Evolutionary conservation across 2,797 vertebrate genomes (phyloP), one percentile per base, ranked within the genome.

Genomic region (Lacerta bilineata): DNA sequence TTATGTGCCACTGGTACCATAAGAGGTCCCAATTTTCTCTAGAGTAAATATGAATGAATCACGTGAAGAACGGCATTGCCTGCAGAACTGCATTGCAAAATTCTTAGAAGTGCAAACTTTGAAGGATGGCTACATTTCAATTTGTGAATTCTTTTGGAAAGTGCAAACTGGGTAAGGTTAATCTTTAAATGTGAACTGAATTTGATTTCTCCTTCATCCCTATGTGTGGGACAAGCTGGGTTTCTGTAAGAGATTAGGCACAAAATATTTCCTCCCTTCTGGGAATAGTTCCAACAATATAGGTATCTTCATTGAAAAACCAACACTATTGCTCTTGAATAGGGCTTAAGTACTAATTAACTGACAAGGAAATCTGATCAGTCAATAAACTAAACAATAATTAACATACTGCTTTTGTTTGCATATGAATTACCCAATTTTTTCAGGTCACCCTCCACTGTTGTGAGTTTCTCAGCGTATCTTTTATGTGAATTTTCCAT

Each of bases 381-480:
- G 43, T 25, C 20, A 72, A 81, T 80, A 81, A 41, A 74, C 18
- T 74, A 64, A 81, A 87, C 29, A 43, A 59, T 36, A 15, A 39
- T 79, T 13, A 23, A 64, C 50, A 3, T 59, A 36, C 55, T 50
- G 8, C 25, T 78, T 90, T 92, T 85, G 20, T 55, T 81, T 85
- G n/a, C 8, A 2, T 71, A 66, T n/a, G 82, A 55, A 36, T 98
- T 98, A 99, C 99, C 98, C 89, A 99, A 95, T 96, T 98, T 98
- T 95, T 98, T 98, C 94, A 99, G 96, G 95, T 97, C 97, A 3
- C 95, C 97, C 94, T 99, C 98, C 93, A 99, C 98, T 75, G 97
- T 97, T 80, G 94, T 97, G 88, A 99, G 98, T 96, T 99, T 98
- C 90, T 98, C 98, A 91, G 97, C 97, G 77, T 98, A 99, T 93